Base-by-base conservation (phyloP, 1,140 invertebrate species). In the Drosophila ogumai region DNA sequence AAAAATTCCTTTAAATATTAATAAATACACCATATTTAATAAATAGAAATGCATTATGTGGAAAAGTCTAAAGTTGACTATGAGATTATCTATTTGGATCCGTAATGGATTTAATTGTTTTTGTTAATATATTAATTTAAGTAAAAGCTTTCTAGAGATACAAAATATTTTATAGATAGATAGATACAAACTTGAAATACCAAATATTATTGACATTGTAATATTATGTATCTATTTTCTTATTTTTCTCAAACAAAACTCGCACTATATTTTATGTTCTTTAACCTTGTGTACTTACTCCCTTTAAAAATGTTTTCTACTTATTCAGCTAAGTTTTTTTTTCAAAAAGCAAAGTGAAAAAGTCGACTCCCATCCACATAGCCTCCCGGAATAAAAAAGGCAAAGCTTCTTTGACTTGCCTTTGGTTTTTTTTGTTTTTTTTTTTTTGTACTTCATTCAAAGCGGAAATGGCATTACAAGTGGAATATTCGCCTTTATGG, bases 401-500 rank as follows among this genome's bases (percentile, higher is more conserved):
- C 36, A 13, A 55, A 38, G 17, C 15, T 12, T 15, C 36, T 34
- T 60, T 61, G 28, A 34, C 28, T 65, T 43, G 13, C 54, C 17
- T 41, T 60, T 60, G 60, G 60, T 32, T 60, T 41, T 64, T 28
- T 22, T 22, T 22, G 1, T 22, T 22, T 22, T 22, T 22, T 22
- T 22, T 1, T n/a, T n/a, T n/a, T 10, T 41, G 36, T 13, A 19
- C 5, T 28, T 28, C 28, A 25, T 64, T 64, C 28, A 25, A 32
- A 22, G 15, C 28, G 28, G 38, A 61, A 63, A 36, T 28, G 32
- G 31, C 9, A 28, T 44, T 61, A 25, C 15, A 31, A 32, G 22
- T 40, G 3, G 13, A 32, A 22, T 12, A 59, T 9, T n/a, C 3
- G 28, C 13, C 25, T 41, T 38, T 19, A 25, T n/a, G 54, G 52